These are phyloP conservation scores for Achroia grisella DNA, from an alignment of 1,140 invertebrate species.

Conservation along the genomic window DNA sequence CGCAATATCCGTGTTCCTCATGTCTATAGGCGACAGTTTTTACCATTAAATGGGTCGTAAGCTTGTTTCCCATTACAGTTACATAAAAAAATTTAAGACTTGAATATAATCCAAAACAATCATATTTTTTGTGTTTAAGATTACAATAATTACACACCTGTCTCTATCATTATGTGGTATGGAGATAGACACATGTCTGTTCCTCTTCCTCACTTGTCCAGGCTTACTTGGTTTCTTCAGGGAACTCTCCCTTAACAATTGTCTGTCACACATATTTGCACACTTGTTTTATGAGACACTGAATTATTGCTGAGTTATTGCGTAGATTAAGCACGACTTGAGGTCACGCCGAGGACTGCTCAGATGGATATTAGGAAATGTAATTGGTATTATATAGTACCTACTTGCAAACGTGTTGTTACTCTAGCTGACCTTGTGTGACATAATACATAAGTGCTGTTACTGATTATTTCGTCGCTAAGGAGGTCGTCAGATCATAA, in stretches of 20 bases:
- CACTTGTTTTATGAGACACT: not conserved
- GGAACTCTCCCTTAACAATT: conserved; percentile 41
- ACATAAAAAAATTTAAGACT: no score
- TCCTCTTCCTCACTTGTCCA: conserved; percentile 25
- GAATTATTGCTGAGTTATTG: conserved; percentile 5
- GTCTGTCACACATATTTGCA: conserved; percentile 32
- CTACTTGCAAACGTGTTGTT: not conserved
- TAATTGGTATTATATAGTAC: not conserved
- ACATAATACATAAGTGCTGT: not conserved
- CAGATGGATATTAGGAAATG: conserved; percentile 3
- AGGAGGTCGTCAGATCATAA: no score
- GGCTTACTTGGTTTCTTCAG: conserved; percentile 39
- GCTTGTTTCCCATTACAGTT: no score
- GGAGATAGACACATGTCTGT: conserved; percentile 42
- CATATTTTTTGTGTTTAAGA: no score
- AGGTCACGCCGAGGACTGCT: not conserved
- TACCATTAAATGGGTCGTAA: no score
- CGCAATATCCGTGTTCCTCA: no score
- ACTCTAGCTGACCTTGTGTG: not conserved
- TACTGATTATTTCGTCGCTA: not conserved
- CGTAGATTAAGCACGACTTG: not conserved
- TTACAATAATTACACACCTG: conserved; percentile 29
- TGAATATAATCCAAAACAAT: no score
- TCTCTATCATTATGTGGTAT: conserved; percentile 34
- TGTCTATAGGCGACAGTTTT: no score